Evolutionary conservation across 2,888 invertebrate species (phyloP).

Genomic region (Aphelenchoides bicaudatus): DNA sequence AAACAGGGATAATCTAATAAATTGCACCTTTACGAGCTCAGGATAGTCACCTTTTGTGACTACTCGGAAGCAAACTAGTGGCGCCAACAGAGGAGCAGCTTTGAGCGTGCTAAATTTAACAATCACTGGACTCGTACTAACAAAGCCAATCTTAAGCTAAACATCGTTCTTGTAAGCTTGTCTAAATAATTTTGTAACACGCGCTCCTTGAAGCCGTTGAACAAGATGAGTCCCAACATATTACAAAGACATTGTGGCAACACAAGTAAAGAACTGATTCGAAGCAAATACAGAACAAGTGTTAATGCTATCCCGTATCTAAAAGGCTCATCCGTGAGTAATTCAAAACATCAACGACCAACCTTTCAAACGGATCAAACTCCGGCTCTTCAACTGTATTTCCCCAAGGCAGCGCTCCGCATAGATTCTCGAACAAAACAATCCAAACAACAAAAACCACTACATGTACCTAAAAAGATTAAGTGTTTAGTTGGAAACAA

Average conservation of each 20-base stretch:
- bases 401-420: conserved; percentile 44
- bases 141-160: conserved; percentile 62
- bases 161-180: no score
- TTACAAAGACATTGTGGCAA: conserved; percentile 60
- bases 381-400: conserved; percentile 14
- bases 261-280: conserved; percentile 58
- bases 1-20: no score
- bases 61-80: conserved; percentile 86
- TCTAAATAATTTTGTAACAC: no score
- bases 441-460: conserved; percentile 53
- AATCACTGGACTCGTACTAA: background rate
- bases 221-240: conserved; percentile 69
- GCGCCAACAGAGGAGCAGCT: conserved; percentile 74
- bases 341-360: conserved; percentile 12
- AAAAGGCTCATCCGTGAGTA: conserved; percentile 24
- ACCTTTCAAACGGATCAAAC: conserved; percentile 42
- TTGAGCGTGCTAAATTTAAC: no score
- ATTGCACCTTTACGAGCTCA: conserved; percentile 72
- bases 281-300: conserved; percentile 49
- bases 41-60: conserved; percentile 92
- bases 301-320: conserved; percentile 58
- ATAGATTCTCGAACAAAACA: conserved; percentile 50
- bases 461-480: no score
- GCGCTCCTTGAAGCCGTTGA: conserved; percentile 90
- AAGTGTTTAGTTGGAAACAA: no score